These are phyloP conservation scores for Proterorhinus semilunaris DNA, from an alignment of 2,113 vertebrate genomes.

Conservation along the genomic window DNA sequence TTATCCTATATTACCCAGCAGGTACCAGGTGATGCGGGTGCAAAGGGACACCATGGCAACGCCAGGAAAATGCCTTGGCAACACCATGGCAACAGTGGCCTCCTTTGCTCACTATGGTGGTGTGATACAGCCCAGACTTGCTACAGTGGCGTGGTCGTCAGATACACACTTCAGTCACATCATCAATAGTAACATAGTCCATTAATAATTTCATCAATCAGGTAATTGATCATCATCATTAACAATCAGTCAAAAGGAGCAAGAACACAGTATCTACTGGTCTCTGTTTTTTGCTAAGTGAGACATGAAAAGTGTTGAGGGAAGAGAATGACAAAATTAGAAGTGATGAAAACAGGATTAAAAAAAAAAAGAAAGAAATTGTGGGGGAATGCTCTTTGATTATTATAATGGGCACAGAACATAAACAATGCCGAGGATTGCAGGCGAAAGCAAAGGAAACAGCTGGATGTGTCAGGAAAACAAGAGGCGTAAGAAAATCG, in stretches of 20 bases:
- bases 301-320: conserved; percentile 62
- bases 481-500: conserved; percentile 39
- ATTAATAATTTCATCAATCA: conserved; percentile 73
- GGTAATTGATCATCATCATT: conserved; percentile 75
- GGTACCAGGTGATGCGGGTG: conserved; percentile 73
- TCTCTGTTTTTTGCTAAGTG: conserved; percentile 86
- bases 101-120: conserved; percentile 70
- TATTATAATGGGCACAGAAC: conserved; percentile 38
- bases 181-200: conserved; percentile 73
- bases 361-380: conserved; percentile 26
- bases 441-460: conserved; percentile 47
- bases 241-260: conserved; percentile 82
- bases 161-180: conserved; percentile 78
- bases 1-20: conserved; percentile 75
- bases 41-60: conserved; percentile 72
- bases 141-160: conserved; percentile 80
- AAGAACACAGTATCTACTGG: conserved; percentile 87
- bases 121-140: conserved; percentile 78
- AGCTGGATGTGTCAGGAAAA: conserved; percentile 36
- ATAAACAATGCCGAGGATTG: conserved; percentile 22
- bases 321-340: conserved; percentile 44
- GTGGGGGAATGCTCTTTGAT: conserved; percentile 25
- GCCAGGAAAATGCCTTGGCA: conserved; percentile 69
- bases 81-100: conserved; percentile 72
- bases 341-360: conserved; percentile 18